Percentiles rank a stretch among this genome's conserved stretches.
Evolutionary conservation across 2,113 vertebrate genomes (phyloP).

Genomic region (Monarcha castaneiventris): DNA sequence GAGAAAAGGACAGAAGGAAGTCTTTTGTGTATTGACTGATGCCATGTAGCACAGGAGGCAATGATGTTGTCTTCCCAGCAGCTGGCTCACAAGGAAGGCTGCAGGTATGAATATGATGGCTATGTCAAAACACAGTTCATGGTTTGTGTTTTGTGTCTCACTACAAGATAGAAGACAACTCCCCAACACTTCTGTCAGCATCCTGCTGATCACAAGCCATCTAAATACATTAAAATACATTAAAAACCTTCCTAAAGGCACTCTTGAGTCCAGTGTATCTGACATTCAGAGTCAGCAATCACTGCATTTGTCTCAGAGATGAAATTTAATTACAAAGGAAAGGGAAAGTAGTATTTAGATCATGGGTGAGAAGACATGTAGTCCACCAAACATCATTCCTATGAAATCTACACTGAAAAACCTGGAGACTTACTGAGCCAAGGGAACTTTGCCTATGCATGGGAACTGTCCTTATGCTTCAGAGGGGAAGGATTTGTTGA

Average conservation of each 20-base stretch:
- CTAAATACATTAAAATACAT: not conserved
- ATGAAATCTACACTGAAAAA: not conserved
- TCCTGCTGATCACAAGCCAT: not conserved
- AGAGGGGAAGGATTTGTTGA: not conserved
- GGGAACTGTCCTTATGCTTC: not conserved
- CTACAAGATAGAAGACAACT: not conserved
- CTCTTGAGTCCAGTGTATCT: not conserved
- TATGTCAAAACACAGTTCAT: not conserved
- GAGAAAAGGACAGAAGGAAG: not conserved
- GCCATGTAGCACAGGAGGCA: not conserved
- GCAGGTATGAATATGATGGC: not conserved
- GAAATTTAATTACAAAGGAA: not conserved
- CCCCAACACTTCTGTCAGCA: not conserved
- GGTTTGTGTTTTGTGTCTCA: not conserved
- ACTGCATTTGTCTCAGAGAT: not conserved
- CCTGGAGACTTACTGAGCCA: not conserved
- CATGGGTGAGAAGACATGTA: not conserved
- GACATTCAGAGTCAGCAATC: not conserved
- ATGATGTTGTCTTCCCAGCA: not conserved
- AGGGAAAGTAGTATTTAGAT: not conserved
- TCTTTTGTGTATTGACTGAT: not conserved
- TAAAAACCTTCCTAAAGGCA: not conserved
- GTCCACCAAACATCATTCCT: not conserved
- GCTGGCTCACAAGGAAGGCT: not conserved
- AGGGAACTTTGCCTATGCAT: not conserved